These are phyloP conservation scores for Varanus komodoensis DNA, from an alignment of 2,113 vertebrate species.

Conservation along the genomic window DNA sequence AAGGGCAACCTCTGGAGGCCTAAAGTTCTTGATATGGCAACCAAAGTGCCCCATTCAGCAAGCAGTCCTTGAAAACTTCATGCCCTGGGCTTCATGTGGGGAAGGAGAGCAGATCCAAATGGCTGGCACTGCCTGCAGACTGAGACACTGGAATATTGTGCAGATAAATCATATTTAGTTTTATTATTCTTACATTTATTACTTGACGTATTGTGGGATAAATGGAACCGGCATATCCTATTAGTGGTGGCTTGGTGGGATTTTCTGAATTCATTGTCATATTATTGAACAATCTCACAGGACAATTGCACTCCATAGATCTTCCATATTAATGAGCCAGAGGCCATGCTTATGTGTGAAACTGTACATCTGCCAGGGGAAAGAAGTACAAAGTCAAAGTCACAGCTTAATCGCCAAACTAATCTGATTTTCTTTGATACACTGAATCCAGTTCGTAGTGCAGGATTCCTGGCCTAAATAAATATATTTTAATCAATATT, in stretches of 20 bases:
- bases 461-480: background rate
- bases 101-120: no score
- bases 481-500: background rate
- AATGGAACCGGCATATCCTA: background rate
- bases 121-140: background rate
- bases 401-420: background rate
- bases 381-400: background rate
- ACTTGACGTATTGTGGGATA: background rate
- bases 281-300: background rate
- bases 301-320: no score
- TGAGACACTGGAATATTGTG: background rate
- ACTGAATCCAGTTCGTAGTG: background rate
- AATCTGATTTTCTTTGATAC: background rate
- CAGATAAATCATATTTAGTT: background rate
- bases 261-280: background rate
- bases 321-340: background rate
- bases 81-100: no score
- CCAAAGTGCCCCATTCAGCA: no score
- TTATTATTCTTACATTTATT: background rate
- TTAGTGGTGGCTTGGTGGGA: background rate
- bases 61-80: no score
- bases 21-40: no score
- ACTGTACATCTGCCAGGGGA: background rate
- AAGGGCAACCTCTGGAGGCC: no score
- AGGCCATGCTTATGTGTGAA: background rate